phyloP scores from a whole-genome alignment of 2,113 vertebrate genomes.

The Monopterus albus region DNA sequence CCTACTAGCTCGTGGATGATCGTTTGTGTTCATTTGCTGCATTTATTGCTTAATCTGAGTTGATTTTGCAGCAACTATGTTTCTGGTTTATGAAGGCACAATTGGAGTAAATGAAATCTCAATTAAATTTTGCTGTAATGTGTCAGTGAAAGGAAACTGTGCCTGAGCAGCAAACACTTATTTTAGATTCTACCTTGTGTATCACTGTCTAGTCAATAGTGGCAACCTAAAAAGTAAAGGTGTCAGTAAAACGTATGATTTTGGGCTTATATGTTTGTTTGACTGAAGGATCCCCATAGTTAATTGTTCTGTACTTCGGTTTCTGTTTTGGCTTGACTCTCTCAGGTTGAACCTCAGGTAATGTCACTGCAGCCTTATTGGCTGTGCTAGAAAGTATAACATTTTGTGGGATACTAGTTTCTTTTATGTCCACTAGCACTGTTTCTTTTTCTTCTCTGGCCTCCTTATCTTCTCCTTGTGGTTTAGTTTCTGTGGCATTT shows the following conservation, averaged over 20 bases:
- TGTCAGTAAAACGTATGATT: conserved; percentile 84
- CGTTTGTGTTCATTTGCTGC: not conserved
- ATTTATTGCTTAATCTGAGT: no score
- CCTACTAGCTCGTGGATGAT: not conserved
- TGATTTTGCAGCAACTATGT: no score
- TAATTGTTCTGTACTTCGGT: conserved; percentile 89
- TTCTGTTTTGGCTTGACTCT: not conserved
- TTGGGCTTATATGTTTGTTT: conserved; percentile 85
- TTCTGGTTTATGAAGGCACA: not conserved
- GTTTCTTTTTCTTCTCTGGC: not conserved
- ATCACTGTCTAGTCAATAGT: not conserved
- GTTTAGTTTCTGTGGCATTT: not conserved
- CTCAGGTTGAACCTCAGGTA: conserved; percentile 17
- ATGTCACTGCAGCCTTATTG: not conserved
- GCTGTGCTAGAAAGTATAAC: not conserved
- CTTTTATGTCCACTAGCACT: not conserved
- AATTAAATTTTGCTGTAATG: not conserved
- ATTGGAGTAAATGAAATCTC: not conserved
- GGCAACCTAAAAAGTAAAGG: conserved; percentile 79
- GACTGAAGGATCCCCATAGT: conserved; percentile 85
- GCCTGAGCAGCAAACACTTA: not conserved
- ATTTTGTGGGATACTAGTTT: not conserved
- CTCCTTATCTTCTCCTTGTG: conserved; percentile 7
- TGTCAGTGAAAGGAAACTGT: not conserved
- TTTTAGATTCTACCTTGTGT: not conserved